phyloP scores from a whole-genome alignment of 2,797 vertebrate species.

The Spinus olivaceus region DNA sequence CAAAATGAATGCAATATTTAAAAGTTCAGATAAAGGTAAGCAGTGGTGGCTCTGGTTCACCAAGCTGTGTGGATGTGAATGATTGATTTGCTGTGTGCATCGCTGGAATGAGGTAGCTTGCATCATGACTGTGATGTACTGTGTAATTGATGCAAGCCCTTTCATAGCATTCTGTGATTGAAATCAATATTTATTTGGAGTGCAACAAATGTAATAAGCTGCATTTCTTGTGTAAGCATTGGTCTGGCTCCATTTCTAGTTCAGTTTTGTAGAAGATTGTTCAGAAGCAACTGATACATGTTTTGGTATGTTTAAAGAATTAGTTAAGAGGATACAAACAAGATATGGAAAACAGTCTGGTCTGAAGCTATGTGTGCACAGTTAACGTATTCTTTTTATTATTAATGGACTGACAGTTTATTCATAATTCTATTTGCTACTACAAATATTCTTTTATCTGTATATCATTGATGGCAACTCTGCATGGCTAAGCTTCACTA shows the following conservation, averaged over 20 bases:
- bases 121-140: slow-evolving; percentile 75
- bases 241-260: slow-evolving; percentile 34
- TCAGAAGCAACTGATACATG: slow-evolving; percentile 55
- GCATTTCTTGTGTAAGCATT: slow-evolving; percentile 68
- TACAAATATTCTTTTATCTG: slow-evolving; percentile 1
- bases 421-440: neutral
- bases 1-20: slow-evolving; percentile 67
- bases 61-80: slow-evolving; percentile 66
- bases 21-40: slow-evolving; percentile 75
- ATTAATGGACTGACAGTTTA: neutral
- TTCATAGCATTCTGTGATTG: slow-evolving; percentile 75
- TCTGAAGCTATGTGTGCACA: slow-evolving; percentile 34
- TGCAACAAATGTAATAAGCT: slow-evolving; percentile 76
- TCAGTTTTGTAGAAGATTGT: slow-evolving; percentile 57
- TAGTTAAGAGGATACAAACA: slow-evolving; percentile 48
- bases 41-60: slow-evolving; percentile 48
- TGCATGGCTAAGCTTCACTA: neutral
- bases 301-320: slow-evolving; percentile 34
- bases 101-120: slow-evolving; percentile 71
- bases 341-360: neutral
- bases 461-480: neutral
- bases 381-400: slow-evolving; percentile 20
- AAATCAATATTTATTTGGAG: slow-evolving; percentile 80
- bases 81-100: slow-evolving; percentile 75
- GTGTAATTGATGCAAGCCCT: slow-evolving; percentile 78